Evolutionary conservation across 2,888 invertebrate genomes (phyloP).

Genomic region (Andrena praecox): DNA sequence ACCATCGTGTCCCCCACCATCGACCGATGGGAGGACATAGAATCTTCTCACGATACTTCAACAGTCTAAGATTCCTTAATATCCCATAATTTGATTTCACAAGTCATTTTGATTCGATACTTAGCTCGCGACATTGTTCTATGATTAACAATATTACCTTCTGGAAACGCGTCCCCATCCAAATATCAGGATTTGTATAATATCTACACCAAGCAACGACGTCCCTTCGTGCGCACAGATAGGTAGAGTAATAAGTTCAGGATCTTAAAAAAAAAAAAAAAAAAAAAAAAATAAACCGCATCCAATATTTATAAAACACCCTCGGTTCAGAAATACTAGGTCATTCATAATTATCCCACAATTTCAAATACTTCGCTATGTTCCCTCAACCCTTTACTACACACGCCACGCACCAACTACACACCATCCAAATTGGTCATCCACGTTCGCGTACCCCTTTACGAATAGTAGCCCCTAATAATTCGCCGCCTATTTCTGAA

Average conservation of each 20-base stretch:
- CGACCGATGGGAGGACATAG: slow-evolving; percentile 23
- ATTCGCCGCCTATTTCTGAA: too few species aligned
- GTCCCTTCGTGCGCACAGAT: neutral
- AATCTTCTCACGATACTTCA: slow-evolving; percentile 28
- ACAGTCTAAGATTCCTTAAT: slow-evolving; percentile 39
- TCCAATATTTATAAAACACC: too few species aligned
- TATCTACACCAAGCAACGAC: neutral
- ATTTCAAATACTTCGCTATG: too few species aligned
- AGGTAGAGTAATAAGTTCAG: neutral
- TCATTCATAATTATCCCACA: too few species aligned
- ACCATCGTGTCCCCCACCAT: neutral
- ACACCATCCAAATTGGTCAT: too few species aligned
- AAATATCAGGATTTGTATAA: neutral
- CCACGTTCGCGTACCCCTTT: too few species aligned
- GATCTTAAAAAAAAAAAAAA: neutral
- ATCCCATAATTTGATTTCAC: slow-evolving; percentile 19
- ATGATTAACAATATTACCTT: neutral
- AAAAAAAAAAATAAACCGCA: neutral
- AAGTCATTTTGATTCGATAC: neutral
- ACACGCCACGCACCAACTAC: too few species aligned
- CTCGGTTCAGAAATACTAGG: neutral
- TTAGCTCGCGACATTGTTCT: neutral
- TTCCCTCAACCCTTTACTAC: too few species aligned
- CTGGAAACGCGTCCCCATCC: neutral
- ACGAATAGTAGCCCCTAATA: too few species aligned